These are phyloP conservation scores for Abramis brama DNA, from an alignment of 2,113 vertebrate genomes.

Conservation along the genomic window DNA sequence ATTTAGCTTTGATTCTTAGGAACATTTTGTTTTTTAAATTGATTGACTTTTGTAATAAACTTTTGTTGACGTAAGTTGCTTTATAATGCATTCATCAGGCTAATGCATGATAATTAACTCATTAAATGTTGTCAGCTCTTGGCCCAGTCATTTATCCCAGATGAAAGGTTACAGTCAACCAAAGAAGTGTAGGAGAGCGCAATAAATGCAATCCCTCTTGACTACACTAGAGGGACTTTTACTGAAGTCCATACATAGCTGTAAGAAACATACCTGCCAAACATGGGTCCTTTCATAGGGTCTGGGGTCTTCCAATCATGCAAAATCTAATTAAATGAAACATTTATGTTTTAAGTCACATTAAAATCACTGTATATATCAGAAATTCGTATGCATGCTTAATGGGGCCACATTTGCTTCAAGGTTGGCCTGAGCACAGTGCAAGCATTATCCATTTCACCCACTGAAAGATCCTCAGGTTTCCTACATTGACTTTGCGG, in stretches of 20 bases:
- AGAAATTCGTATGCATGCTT: neutral
- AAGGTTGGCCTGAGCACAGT: conserved; percentile 32
- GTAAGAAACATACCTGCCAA: neutral
- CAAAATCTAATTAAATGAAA: neutral
- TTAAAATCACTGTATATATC: neutral
- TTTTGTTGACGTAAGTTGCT: no score
- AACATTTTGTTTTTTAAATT: neutral
- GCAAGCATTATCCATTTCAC: conserved; percentile 5
- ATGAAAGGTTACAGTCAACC: neutral
- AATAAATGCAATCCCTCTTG: neutral
- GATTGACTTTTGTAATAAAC: conserved; percentile 6
- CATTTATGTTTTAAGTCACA: no score
- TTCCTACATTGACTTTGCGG: neutral
- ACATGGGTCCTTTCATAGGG: neutral
- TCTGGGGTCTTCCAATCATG: neutral
- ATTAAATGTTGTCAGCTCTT: conserved; percentile 3
- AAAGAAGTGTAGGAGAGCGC: neutral
- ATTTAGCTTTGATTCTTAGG: conserved; percentile 41
- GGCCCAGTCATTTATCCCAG: neutral
- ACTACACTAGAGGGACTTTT: conserved; percentile 35
- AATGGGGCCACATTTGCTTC: neutral
- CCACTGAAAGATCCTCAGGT: neutral
- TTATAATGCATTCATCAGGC: neutral
- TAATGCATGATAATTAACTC: neutral
- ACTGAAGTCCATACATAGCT: neutral